Percentiles rank a stretch among this genome's conserved stretches.
These are phyloP conservation scores for Mystacides longicornis DNA, from an alignment of 2,888 invertebrate species.

Conservation along the genomic window DNA sequence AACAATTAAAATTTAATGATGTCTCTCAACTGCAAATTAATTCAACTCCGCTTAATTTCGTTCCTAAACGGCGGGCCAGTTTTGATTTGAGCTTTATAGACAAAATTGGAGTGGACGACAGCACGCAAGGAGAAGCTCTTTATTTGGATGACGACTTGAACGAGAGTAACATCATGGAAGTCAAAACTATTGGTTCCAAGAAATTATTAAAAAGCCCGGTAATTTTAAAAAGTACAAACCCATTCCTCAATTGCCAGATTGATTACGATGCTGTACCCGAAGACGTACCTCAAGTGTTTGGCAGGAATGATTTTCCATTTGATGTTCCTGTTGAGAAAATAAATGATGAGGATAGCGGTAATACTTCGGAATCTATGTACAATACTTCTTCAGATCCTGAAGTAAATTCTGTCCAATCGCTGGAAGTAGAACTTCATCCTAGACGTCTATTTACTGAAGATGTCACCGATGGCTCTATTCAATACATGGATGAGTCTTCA, in stretches of 20 bases:
- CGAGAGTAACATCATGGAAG: conserved; percentile 49
- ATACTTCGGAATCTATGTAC: conserved; percentile 28
- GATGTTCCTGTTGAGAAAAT: conserved; percentile 15
- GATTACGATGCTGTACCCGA: conserved; percentile 11
- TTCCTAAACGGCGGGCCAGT: conserved; percentile 31
- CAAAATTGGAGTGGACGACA: conserved; percentile 40
- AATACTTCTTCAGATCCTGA: conserved; percentile 25
- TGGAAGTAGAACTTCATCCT: conserved; percentile 28
- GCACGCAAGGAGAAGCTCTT: conserved; percentile 38
- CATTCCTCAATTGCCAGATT: conserved; percentile 37
- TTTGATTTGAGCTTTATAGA: conserved; percentile 42
- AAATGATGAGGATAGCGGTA: conserved; percentile 22
- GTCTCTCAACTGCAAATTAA: conserved; percentile 29
- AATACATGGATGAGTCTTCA: conserved; percentile 15
- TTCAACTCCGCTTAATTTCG: conserved; percentile 38
- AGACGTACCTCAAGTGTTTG: neutral
- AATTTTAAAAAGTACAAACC: conserved; percentile 36
- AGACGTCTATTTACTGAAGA: conserved; percentile 39
- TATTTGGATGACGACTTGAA: conserved; percentile 46
- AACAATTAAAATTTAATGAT: conserved; percentile 28
- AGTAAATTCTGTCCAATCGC: conserved; percentile 27
- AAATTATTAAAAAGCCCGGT: neutral
- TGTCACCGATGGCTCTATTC: conserved; percentile 36
- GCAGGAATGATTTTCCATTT: conserved; percentile 22
- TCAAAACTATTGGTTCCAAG: conserved; percentile 41